Conservation (phyloP, 1,140 invertebrate species). For the Drosophila nannoptera region DNA sequence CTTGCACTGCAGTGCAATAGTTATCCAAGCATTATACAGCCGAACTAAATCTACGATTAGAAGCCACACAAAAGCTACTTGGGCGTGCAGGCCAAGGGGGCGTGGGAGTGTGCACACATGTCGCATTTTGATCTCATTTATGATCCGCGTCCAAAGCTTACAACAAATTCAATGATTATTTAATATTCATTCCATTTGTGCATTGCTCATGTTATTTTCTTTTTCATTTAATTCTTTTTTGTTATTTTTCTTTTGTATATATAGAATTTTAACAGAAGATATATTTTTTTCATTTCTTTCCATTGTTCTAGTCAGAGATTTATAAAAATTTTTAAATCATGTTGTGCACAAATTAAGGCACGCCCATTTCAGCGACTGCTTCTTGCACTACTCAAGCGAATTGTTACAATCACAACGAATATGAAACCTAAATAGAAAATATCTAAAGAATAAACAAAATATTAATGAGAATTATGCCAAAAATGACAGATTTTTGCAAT, state of each 20-base stretch:
- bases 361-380: conserved; percentile 44
- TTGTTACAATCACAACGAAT: conserved; percentile 69
- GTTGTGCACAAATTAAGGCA: conserved; percentile 39
- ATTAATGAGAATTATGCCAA: conserved; percentile 38
- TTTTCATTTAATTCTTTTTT: conserved; percentile 6
- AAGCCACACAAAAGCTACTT: conserved; percentile 29
- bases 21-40: conserved; percentile 1
- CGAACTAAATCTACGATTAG: conserved; percentile 14
- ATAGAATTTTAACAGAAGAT: background rate
- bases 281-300: conserved; percentile 33
- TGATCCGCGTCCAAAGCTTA: conserved; percentile 39
- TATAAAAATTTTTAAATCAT: conserved; percentile 47
- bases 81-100: conserved; percentile 25
- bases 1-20: conserved; percentile 28
- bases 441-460: conserved; percentile 16
- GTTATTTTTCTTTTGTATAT: background rate
- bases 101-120: conserved; percentile 24
- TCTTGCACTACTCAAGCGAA: conserved; percentile 67
- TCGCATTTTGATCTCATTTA: conserved; percentile 48
- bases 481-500: conserved; percentile 16
- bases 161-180: conserved; percentile 41
- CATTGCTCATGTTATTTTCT: conserved; percentile 32
- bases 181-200: conserved; percentile 38
- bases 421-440: conserved; percentile 13
- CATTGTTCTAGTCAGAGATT: conserved; percentile 53